Conservation (phyloP, 1,140 invertebrate species). For the Popillia japonica region DNA sequence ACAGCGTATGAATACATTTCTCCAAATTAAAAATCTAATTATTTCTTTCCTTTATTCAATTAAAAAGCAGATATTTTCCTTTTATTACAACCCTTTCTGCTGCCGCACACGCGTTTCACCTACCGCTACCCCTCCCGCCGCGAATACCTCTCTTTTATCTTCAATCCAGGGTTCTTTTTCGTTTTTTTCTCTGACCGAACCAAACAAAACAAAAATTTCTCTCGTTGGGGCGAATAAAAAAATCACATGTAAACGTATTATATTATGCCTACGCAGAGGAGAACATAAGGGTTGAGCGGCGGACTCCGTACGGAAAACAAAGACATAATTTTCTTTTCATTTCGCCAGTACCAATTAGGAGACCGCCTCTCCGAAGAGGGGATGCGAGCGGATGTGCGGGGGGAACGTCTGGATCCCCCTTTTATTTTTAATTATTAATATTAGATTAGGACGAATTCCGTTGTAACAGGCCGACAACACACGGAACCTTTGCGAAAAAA, state of each 20-base stretch:
- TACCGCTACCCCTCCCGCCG: not conserved
- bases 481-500: constrained; percentile 1
- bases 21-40: constrained; percentile 35
- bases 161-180: not conserved
- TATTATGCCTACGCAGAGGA: constrained; percentile 22
- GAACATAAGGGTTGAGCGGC: constrained; percentile 10
- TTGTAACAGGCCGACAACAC: constrained; percentile 13
- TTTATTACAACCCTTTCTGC: constrained; percentile 25
- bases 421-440: constrained; percentile 35
- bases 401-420: not conserved
- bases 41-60: constrained; percentile 33
- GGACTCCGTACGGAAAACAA: constrained; percentile 31
- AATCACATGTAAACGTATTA: constrained; percentile 34
- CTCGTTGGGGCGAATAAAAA: constrained; percentile 11
- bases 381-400: not conserved
- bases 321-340: constrained; percentile 35
- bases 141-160: constrained; percentile 31
- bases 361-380: not conserved
- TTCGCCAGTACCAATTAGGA: constrained; percentile 34
- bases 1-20: not conserved
- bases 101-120: not conserved
- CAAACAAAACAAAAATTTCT: constrained; percentile 29
- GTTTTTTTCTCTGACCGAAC: not conserved
- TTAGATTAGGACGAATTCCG: constrained; percentile 32
- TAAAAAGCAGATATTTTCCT: constrained; percentile 35